These are phyloP conservation scores for Hypomecis atomaria DNA, from an alignment of 2,888 invertebrate genomes.

Conservation along the genomic window DNA sequence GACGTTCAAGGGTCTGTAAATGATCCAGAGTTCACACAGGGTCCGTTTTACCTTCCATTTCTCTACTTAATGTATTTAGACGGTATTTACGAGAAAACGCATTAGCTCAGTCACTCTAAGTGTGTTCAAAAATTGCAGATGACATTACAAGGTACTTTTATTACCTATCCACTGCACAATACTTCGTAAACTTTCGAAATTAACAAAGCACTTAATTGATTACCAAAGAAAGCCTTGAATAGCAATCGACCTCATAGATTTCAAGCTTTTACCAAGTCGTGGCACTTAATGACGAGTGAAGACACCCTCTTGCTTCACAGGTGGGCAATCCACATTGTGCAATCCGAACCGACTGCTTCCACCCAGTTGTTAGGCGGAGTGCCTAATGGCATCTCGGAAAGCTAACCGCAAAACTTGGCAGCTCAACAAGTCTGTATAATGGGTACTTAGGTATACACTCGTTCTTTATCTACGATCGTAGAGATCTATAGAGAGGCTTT, in stretches of 20 bases:
- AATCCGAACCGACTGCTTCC: conserved; percentile 38
- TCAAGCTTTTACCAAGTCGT: conserved; percentile 12
- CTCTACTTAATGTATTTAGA: too few species aligned
- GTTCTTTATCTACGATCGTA: background rate
- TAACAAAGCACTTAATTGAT: conserved; percentile 6
- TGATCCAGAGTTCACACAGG: too few species aligned
- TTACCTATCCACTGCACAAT: too few species aligned
- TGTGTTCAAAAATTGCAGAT: too few species aligned
- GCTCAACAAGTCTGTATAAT: conserved; percentile 32
- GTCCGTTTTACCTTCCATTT: too few species aligned
- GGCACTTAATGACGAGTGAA: conserved; percentile 19
- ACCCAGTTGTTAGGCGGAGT: conserved; percentile 43
- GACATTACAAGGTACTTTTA: too few species aligned
- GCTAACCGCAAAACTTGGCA: conserved; percentile 37
- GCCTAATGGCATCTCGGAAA: conserved; percentile 45
- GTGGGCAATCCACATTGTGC: conserved; percentile 41
- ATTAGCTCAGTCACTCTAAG: too few species aligned
- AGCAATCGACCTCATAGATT: conserved; percentile 6
- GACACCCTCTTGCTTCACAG: conserved; percentile 23
- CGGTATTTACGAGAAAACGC: too few species aligned
- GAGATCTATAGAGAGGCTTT: background rate
- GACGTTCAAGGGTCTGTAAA: too few species aligned
- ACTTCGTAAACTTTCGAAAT: background rate
- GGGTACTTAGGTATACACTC: conserved; percentile 19
- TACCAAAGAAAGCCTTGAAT: conserved; percentile 13